A percentile compares a stretch with the other conserved stretches of the same genome.
Conservation (phyloP, 2,888 invertebrate species). For the Corbicula japonica region DNA sequence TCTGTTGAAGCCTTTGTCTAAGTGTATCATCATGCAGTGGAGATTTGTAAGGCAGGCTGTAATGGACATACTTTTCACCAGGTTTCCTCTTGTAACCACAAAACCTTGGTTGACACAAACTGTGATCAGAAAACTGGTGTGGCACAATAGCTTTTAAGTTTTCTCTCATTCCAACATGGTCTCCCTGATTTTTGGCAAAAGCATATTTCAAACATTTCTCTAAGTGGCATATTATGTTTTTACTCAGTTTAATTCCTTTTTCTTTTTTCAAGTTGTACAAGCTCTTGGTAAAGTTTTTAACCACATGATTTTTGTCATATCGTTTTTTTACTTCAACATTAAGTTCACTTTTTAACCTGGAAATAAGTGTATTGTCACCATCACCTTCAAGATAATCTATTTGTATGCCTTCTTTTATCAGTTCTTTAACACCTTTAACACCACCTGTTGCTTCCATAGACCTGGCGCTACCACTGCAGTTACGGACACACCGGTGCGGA, state of each 20-base stretch:
- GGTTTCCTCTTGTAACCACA: constrained; percentile 44
- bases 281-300: too few relatives aligned
- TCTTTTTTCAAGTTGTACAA: too few relatives aligned
- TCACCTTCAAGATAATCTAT: too few relatives aligned
- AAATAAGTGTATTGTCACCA: too few relatives aligned
- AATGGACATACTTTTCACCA: constrained; percentile 33
- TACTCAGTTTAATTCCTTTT: constrained; percentile 24
- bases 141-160: constrained; percentile 26
- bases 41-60: constrained; percentile 47
- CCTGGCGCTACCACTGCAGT: too few relatives aligned
- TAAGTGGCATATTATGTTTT: constrained; percentile 12
- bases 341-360: too few relatives aligned
- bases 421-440: too few relatives aligned
- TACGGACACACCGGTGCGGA: too few relatives aligned
- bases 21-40: constrained; percentile 34
- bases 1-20: neutral
- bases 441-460: too few relatives aligned
- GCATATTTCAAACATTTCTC: constrained; percentile 27
- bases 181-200: constrained; percentile 24
- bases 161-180: constrained; percentile 1
- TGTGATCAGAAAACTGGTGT: constrained; percentile 25
- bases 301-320: too few relatives aligned
- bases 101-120: constrained; percentile 13
- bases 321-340: too few relatives aligned
- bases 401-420: too few relatives aligned